A percentile compares a stretch with the other conserved stretches of the same genome.
Conservation (phyloP, 2,888 invertebrate genomes). For the Euzetes globulus region DNA sequence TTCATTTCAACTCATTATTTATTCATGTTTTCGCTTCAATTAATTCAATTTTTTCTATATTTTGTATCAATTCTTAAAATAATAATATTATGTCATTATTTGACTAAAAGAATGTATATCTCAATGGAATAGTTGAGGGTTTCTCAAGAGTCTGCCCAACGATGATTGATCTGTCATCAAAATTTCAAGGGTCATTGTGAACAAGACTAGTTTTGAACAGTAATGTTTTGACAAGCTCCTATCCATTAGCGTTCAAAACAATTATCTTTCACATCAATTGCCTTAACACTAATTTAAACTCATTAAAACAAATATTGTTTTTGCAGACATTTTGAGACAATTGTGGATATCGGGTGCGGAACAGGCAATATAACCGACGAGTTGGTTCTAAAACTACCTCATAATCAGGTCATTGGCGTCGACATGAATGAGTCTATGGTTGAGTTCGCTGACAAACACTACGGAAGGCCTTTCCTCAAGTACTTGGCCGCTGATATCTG, state of each 20-base stretch:
- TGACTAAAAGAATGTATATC: no score
- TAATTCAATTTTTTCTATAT: not conserved
- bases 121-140: no score
- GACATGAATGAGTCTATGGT: constrained; percentile 37
- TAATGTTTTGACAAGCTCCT: no score
- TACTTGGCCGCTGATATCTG: constrained; percentile 24
- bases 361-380: constrained; percentile 33
- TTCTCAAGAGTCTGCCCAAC: no score
- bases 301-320: not conserved
- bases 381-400: not conserved
- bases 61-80: no score
- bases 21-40: not conserved
- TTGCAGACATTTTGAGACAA: constrained; percentile 32
- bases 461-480: constrained; percentile 11
- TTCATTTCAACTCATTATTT: not conserved
- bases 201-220: no score
- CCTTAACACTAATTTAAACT: no score
- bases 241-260: not conserved
- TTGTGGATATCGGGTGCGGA: constrained; percentile 38
- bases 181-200: no score
- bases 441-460: constrained; percentile 33
- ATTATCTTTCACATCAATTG: not conserved
- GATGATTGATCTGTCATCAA: no score
- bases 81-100: no score
- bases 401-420: constrained; percentile 31